Evolutionary conservation across 1,140 invertebrate species (phyloP).

Genomic region (Mizuhopecten yessoensis): DNA sequence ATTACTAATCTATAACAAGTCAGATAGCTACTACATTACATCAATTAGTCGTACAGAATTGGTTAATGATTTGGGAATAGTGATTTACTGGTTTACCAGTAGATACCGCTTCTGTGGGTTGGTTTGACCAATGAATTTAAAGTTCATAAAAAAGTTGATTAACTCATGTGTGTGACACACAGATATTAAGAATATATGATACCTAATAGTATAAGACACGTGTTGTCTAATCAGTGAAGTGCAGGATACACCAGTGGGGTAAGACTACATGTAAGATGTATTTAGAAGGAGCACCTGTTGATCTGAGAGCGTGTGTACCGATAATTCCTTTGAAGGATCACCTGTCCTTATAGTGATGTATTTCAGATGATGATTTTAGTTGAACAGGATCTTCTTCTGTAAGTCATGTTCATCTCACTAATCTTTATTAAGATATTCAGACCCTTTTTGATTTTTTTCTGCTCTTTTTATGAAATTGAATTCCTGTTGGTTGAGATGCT

Average conservation of each 20-base stretch:
- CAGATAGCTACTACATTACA: background rate
- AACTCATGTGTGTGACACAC: too few species aligned
- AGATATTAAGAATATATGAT: too few species aligned
- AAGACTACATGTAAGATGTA: background rate
- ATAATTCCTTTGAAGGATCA: background rate
- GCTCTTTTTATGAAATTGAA: too few species aligned
- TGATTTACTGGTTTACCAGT: background rate
- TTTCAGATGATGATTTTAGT: too few species aligned
- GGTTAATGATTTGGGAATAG: background rate
- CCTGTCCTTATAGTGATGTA: background rate
- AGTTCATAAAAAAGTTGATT: background rate
- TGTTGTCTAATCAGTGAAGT: background rate
- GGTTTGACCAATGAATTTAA: background rate
- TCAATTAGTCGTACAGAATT: background rate
- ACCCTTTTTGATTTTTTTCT: too few species aligned
- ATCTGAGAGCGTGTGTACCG: too few species aligned
- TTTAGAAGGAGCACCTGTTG: background rate
- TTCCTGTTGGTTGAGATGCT: too few species aligned
- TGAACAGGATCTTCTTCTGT: too few species aligned
- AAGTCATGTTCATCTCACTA: too few species aligned
- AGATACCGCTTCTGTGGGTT: background rate
- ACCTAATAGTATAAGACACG: background rate
- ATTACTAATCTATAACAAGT: background rate
- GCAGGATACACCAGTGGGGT: background rate
- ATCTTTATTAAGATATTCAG: too few species aligned